phyloP scores from a whole-genome alignment of 2,888 invertebrate genomes.

The Brachylomia viminalis region DNA sequence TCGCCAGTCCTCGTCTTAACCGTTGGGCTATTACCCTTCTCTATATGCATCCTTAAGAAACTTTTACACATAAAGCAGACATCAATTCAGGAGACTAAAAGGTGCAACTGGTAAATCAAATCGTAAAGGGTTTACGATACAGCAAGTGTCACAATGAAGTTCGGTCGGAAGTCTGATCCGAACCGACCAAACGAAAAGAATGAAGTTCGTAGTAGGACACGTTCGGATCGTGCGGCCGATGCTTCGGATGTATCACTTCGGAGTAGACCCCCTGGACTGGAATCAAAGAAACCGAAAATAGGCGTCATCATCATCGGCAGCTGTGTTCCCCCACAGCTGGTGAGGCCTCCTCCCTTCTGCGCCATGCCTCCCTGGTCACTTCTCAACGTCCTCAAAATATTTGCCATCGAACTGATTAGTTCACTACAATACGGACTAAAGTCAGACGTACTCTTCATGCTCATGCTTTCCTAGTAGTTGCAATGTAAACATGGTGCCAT shows the following conservation, averaged over 20 bases:
- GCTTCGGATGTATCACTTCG: too few relatives aligned
- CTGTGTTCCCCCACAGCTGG: background rate
- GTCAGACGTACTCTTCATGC: background rate
- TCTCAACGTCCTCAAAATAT: background rate
- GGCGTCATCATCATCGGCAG: background rate
- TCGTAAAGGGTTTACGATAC: too few relatives aligned
- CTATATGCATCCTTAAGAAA: background rate
- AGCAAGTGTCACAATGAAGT: too few relatives aligned
- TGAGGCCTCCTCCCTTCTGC: background rate
- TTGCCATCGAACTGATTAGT: background rate
- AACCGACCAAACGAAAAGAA: too few relatives aligned
- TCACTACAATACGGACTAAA: background rate
- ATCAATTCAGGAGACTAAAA: background rate
- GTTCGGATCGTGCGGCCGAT: too few relatives aligned
- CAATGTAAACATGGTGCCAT: constrained; percentile 33
- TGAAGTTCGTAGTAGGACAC: too few relatives aligned
- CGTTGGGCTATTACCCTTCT: background rate
- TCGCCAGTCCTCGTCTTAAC: too few relatives aligned
- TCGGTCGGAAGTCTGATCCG: too few relatives aligned
- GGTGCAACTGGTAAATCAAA: background rate
- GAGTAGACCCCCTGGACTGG: too few relatives aligned
- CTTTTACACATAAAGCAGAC: background rate
- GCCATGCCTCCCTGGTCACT: too few relatives aligned
- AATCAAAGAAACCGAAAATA: background rate
- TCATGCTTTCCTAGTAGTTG: constrained; percentile 40